Conservation (phyloP, 2,888 invertebrate species). For the Drosophila emarginata region DNA sequence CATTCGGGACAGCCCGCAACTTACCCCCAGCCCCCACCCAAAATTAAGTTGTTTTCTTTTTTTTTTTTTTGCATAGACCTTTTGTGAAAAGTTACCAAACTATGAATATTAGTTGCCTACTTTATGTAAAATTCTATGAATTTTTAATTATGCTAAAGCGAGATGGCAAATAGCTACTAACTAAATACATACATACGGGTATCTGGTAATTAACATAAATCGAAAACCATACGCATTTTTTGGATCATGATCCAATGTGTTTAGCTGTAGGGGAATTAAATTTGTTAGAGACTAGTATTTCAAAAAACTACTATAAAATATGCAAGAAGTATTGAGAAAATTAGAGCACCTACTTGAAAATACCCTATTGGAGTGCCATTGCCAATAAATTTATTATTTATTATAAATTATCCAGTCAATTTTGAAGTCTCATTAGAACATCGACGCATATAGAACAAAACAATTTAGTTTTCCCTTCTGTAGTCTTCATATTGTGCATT, state of each 20-base stretch:
- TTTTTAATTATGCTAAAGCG: constrained; percentile 59
- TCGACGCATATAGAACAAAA: too few species aligned
- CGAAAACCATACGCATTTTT: constrained; percentile 34
- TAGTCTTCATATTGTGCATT: too few species aligned
- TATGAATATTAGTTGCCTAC: constrained; percentile 69
- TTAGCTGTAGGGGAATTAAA: constrained; percentile 48
- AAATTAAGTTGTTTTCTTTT: too few species aligned
- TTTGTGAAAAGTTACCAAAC: constrained; percentile 40
- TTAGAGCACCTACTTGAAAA: too few species aligned
- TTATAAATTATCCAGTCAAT: too few species aligned
- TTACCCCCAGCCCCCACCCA: not conserved
- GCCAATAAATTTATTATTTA: too few species aligned
- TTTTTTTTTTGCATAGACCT: constrained; percentile 46
- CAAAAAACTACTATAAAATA: too few species aligned
- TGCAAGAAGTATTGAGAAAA: too few species aligned
- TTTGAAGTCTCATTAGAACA: too few species aligned
- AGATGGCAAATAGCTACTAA: constrained; percentile 15
- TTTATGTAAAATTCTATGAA: constrained; percentile 71
- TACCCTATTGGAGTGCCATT: too few species aligned
- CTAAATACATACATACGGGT: constrained; percentile 29
- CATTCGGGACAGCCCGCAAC: not conserved
- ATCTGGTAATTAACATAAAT: constrained; percentile 63
- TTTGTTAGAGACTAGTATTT: constrained; percentile 10
- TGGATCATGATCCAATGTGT: constrained; percentile 10
- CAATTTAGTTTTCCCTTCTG: too few species aligned